phyloP scores from a whole-genome alignment of 2,888 invertebrate species.

The Drosophila putrida region DNA sequence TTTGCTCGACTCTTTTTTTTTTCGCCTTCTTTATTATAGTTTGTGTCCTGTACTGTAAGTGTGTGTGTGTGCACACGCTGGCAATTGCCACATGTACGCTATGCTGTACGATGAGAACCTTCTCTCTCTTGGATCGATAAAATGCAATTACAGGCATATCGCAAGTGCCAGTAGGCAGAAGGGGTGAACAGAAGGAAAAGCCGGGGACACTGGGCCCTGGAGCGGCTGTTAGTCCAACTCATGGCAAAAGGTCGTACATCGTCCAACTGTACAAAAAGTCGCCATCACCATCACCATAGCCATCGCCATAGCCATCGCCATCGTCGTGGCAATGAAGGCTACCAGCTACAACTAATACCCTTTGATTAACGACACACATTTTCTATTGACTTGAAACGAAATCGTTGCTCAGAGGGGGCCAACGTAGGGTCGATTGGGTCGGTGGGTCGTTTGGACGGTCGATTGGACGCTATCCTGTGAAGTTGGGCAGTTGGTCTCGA shows the following conservation, averaged over 20 bases:
- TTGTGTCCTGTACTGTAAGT: slow-evolving; percentile 44
- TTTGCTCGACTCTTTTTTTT: slow-evolving; percentile 61
- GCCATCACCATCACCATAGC: slow-evolving; percentile 35
- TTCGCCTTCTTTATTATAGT: slow-evolving; percentile 71
- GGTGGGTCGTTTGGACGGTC: not conserved
- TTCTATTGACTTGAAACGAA: slow-evolving; percentile 75
- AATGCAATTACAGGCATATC: slow-evolving; percentile 82
- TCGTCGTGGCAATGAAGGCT: slow-evolving; percentile 68
- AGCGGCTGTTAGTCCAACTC: slow-evolving; percentile 57
- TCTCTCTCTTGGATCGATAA: slow-evolving; percentile 77
- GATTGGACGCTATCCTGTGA: slow-evolving; percentile 47
- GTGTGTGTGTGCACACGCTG: slow-evolving; percentile 49
- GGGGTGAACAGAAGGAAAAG: slow-evolving; percentile 16
- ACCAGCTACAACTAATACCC: slow-evolving; percentile 80
- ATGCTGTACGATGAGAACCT: slow-evolving; percentile 44
- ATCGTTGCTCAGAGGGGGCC: slow-evolving; percentile 24
- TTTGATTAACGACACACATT: slow-evolving; percentile 82
- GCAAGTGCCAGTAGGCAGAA: slow-evolving; percentile 74
- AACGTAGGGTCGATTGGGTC: slow-evolving; percentile 11
- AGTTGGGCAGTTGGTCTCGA: slow-evolving; percentile 68
- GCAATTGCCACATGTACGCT: slow-evolving; percentile 74
- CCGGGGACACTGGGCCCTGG: slow-evolving; percentile 20
- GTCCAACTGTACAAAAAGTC: slow-evolving; percentile 74
- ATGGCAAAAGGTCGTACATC: slow-evolving; percentile 78
- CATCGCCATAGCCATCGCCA: slow-evolving; percentile 20